Evolutionary conservation across 2,888 invertebrate genomes (phyloP).

Genomic region (Parnassius smintheus): DNA sequence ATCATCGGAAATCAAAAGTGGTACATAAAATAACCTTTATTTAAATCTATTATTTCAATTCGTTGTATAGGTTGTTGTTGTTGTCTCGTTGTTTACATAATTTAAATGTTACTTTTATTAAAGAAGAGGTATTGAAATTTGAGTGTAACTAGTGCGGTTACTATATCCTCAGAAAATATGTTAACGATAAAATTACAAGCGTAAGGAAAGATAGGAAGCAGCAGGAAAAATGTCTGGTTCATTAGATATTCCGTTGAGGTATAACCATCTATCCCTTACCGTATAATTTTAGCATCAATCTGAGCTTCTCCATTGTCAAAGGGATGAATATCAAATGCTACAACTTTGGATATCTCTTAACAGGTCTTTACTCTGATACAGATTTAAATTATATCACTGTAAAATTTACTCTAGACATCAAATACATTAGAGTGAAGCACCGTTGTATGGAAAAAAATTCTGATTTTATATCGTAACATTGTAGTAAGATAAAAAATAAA

Average conservation of each 20-base stretch:
- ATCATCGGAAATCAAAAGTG: no score
- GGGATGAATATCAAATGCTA: conserved; percentile 29
- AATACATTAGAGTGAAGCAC: no score
- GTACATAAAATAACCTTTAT: no score
- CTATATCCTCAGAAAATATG: background rate
- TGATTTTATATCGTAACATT: no score
- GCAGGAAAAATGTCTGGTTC: conserved; percentile 21
- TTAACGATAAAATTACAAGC: conserved; percentile 13
- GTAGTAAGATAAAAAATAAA: no score
- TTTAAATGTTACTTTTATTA: no score
- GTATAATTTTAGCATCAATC: conserved; percentile 28
- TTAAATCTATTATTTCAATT: no score
- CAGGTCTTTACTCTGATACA: conserved; percentile 24
- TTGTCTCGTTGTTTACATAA: no score
- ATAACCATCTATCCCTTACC: conserved; percentile 25
- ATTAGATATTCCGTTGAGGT: conserved; percentile 27
- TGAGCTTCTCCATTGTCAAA: conserved; percentile 27
- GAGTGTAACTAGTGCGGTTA: no score
- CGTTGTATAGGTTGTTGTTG: no score
- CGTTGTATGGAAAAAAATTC: no score
- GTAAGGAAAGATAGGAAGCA: conserved; percentile 15
- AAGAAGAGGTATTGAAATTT: no score
- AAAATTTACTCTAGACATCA: conserved; percentile 4
- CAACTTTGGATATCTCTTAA: conserved; percentile 19
- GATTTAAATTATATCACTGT: conserved; percentile 24